Conservation (phyloP, 2,113 vertebrate species). For the Ploceus nigricollis region DNA sequence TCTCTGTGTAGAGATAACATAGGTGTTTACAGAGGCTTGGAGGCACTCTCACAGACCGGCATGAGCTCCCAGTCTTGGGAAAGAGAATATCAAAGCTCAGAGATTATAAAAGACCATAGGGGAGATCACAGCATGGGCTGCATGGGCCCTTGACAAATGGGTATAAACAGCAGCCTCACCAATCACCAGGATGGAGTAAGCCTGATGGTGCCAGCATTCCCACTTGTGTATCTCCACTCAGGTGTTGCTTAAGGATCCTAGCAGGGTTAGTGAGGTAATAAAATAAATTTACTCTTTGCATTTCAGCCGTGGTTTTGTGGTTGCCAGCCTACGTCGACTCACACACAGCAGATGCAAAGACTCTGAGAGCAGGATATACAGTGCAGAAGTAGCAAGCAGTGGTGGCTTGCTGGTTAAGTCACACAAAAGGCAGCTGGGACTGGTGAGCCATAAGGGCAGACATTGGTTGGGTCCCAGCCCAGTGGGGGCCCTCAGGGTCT, state of each 20-base stretch:
- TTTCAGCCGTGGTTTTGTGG: not conserved
- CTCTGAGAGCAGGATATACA: not conserved
- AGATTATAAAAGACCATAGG: not conserved
- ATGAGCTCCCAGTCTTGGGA: not conserved
- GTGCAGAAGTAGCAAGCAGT: not conserved
- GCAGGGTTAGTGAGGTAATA: not conserved
- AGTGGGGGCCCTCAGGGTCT: fast-evolving
- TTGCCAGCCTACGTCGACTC: no score
- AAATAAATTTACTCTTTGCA: not conserved
- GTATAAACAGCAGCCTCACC: not conserved
- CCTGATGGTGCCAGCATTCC: not conserved
- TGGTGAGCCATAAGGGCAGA: not conserved
- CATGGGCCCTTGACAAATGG: not conserved
- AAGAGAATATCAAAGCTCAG: not conserved
- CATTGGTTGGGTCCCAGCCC: not conserved
- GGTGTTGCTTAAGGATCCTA: not conserved
- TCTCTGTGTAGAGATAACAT: not conserved
- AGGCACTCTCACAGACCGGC: not conserved
- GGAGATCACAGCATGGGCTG: not conserved
- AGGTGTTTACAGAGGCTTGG: not conserved
- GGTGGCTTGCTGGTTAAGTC: not conserved
- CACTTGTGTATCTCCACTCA: not conserved
- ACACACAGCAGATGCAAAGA: not conserved
- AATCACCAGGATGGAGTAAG: not conserved
- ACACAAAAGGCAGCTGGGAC: not conserved